Evolutionary conservation across 2,113 vertebrate genomes (phyloP), one percentile per base, ranked within the genome.

Genomic region (Setophaga petechia): DNA sequence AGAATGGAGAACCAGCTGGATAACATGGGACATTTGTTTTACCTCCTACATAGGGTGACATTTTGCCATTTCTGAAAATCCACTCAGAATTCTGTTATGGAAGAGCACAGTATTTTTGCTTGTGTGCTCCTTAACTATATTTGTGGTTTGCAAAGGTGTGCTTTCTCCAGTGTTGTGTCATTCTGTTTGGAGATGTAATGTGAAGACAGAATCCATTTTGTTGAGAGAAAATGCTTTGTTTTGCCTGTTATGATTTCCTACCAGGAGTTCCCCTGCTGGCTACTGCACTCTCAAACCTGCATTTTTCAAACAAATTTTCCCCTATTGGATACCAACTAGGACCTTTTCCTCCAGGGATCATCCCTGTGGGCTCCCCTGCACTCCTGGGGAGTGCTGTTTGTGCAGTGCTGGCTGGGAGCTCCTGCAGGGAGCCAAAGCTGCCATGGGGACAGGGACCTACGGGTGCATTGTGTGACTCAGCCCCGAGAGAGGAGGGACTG

Each of bases 371-470:
- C 63, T 75, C 33, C 4, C 5, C 57, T 43, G 23, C 13, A 2
- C 49, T 43, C 18, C 2, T 0, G 0, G 17, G 24, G 39, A 83
- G 43, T 52, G 17, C 9, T 0, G 5, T 31, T 20, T 20, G 55
- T 15, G 24, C 31, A 12, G 37, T 15, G 46, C 12, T 41, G 61
- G 22, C 37, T 16, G 41, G 51, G 25, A 46, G 37, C 17, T 47
- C n/a, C n/a, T 14, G 25, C n/a, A 35, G n/a, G n/a, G 15, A 62
- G n/a, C 22, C 43, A 2, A 47, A 9, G 5, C 18, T 35, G 37
- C n/a, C 5, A 1, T 15, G 20, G 20, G 39, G 41, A 33, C 4
- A 0, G 7, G 31, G 24, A 5, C 30, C 27, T 7, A 0, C 0
- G 5, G 9, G 24, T 2, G 2, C 22, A 3, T 3, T 0, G 0